Base-by-base conservation (phyloP, 2,888 invertebrate species). In the Chloroclystis v-ata region DNA sequence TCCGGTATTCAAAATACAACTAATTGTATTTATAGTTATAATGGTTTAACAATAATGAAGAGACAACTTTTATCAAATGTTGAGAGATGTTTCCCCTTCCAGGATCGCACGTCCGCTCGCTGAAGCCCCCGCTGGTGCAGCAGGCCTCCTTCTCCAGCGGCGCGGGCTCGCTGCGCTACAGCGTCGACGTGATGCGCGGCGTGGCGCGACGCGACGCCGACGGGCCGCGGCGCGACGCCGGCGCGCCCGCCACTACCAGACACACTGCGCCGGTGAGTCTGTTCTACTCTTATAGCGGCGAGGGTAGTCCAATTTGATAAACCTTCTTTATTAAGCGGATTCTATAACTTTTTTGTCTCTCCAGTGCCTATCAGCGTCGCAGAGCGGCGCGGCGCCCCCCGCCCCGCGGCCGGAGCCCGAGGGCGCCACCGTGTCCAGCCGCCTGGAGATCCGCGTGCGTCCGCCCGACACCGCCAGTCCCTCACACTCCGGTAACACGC, bases 101-200 rank as follows among this genome's bases (percentile, higher is more conserved):
- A 46, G 29, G 47, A 4, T 43, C 47, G 7, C 75, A 74, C 53
- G 69, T 86, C 1, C 71, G 86, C 0, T 87, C 91, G 33, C 89
- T 96, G 45, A 92, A 93, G 67, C 94, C 95, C 14, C 96, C 96
- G 2, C 85, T 94, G 59, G 86, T 96, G 41, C 96, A 96, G 72
- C 95, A 95, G 76, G 95, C 95, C 33, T 93, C 95, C 30, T 95
- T 96, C 81, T 95, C 95, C 77, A 93, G 94, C 75, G 90, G 70
- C 38, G 83, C 93, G 67, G 94, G 94, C 68, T 65, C 72, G n/a
- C 73, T 82, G 39, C 72, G 76, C 1, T 96, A 95, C 83, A 90
- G 92, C 46, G 92, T 96, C 57, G 96, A 97, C 79, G 93, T 95
- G 35, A 93, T 94, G 89, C 84, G 95, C 39, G 95, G 95, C 72